Evolutionary conservation across 2,113 vertebrate genomes (phyloP).

Genomic region (Protomyctophum bolini): DNA sequence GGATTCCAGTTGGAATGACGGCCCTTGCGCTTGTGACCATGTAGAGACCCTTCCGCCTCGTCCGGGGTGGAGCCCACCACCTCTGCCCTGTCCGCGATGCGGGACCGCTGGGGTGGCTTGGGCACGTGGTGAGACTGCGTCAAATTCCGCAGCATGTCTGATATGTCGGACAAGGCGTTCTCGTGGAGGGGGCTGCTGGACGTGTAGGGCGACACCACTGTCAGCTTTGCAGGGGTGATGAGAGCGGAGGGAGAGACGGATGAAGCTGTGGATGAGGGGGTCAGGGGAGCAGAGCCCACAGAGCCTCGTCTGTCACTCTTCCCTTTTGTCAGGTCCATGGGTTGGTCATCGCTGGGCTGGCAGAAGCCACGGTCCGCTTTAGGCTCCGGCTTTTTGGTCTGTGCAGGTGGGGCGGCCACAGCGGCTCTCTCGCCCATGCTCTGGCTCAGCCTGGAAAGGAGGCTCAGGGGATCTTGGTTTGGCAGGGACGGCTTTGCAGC

Average conservation of each 20-base stretch:
- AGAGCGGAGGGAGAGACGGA: conserved; percentile 89
- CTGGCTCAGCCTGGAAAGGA: conserved; percentile 98
- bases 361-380: conserved; percentile 86
- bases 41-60: conserved; percentile 86
- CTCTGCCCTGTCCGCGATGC: conserved; percentile 88
- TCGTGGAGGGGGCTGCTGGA: conserved; percentile 94
- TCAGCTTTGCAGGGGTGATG: conserved; percentile 88
- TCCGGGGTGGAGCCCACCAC: conserved; percentile 87
- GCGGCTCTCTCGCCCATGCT: conserved; percentile 96
- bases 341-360: conserved; percentile 93
- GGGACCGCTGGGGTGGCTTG: conserved; percentile 88
- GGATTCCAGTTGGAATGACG: conserved; percentile 99
- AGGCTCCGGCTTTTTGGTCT: conserved; percentile 88
- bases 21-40: conserved; percentile 94
- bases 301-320: conserved; percentile 90
- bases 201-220: conserved; percentile 91
- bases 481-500: conserved; percentile 96
- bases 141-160: conserved; percentile 98
- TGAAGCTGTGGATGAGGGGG: conserved; percentile 87
- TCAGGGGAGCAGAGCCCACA: conserved; percentile 87
- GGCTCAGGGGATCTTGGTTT: conserved; percentile 94
- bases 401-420: conserved; percentile 88
- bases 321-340: conserved; percentile 98
- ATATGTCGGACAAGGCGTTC: conserved; percentile 98
- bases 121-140: conserved; percentile 89